Base-by-base conservation (phyloP, 2,888 invertebrate genomes). In the Heteromurus nitidus region DNA sequence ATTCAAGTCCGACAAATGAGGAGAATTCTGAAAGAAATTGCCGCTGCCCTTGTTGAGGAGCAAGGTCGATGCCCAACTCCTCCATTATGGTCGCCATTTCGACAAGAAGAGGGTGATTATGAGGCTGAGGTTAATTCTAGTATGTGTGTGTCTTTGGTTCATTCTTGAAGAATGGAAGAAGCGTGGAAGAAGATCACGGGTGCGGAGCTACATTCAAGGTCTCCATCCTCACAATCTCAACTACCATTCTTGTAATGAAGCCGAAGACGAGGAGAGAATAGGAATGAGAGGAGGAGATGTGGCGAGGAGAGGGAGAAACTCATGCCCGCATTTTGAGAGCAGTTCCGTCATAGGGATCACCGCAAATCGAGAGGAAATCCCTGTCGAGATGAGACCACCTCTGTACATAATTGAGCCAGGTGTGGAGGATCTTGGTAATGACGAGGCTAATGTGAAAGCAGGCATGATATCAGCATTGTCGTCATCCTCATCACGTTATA, bases 351-450 rank as follows among this genome's bases (percentile, higher is more conserved):
- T 11, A n/a, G 44, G 11, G 24, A 22, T 24, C 28, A 64, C 18
- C 16, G 7, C 26, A 65, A 62, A 73, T n/a, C 64, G 84, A 68
- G 84, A 84, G 18, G 58, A 58, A 24, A 62, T 84, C 13, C 84
- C 82, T 1, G 64, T 84, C 5, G 60, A 65, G 7, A 13, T 58
- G 1, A 42, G 84, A 60, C 79, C 65, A 9, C 84, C 84, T 9
- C 65, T 81, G n/a, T 84, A 84, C 70, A 62, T 50, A 47, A 76
- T 72, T 28, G 65, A 62, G 13, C 50, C 60, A 2, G 44, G 13
- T 44, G n/a, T n/a, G n/a, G n/a, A n/a, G n/a, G 16, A 44, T 44
- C n/a, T 44, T 9, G 44, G 11, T 44, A n/a, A 44, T n/a, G 44
- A 44, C 44, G 36, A 13, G 36, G 36, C 7, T 36, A 36, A 36